Percentiles rank a stretch among this genome's conserved stretches.
Conservation (phyloP, 2,797 vertebrate genomes). For the Halcyon leucocephala region DNA sequence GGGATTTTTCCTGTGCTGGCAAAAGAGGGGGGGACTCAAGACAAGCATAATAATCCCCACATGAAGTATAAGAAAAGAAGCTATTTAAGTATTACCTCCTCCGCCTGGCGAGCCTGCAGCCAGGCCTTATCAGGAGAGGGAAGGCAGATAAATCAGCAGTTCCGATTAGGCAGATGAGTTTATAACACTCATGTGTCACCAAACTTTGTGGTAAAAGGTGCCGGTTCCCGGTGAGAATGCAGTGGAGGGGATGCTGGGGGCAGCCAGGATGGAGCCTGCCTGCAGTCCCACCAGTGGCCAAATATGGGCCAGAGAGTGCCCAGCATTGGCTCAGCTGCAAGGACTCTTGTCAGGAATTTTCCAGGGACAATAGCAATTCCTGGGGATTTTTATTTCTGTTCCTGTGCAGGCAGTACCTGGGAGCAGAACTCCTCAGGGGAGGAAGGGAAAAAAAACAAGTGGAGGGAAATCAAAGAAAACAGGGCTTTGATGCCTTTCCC, state of each 20-base stretch:
- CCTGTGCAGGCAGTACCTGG: not conserved
- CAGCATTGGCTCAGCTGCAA: not conserved
- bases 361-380: not conserved
- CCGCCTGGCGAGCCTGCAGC: slow-evolving; percentile 10
- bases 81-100: slow-evolving; percentile 64
- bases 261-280: not conserved
- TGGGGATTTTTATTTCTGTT: not conserved
- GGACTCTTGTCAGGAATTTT: not conserved
- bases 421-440: not conserved
- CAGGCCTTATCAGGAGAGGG: slow-evolving; percentile 10
- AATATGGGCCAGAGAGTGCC: not conserved
- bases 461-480: not conserved
- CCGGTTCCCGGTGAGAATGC: not conserved
- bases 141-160: slow-evolving; percentile 44
- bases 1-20: not conserved
- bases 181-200: not conserved
- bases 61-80: slow-evolving; percentile 41
- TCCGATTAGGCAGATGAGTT: not conserved
- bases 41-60: slow-evolving; percentile 9
- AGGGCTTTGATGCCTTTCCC: slow-evolving; percentile 8
- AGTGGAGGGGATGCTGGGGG: not conserved
- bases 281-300: not conserved
- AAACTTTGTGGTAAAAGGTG: not conserved
- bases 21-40: not conserved
- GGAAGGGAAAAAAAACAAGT: not conserved